phyloP scores from a whole-genome alignment of 1,140 invertebrate species.

The Temnothorax longispinosus region DNA sequence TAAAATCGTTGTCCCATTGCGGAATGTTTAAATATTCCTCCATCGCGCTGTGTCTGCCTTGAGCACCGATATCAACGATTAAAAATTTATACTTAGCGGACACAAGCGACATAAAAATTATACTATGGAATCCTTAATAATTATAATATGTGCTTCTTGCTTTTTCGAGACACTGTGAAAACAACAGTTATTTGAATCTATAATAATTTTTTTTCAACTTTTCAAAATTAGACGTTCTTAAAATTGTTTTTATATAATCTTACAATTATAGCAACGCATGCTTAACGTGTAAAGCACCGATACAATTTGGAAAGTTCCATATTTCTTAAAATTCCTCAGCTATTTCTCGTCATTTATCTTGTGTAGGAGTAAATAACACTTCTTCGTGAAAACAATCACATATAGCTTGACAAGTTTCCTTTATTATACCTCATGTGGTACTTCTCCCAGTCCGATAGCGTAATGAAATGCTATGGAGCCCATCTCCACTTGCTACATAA shows the following conservation, averaged over 20 bases:
- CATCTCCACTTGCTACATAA: not conserved
- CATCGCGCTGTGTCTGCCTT: too few species aligned
- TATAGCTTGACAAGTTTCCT: not conserved
- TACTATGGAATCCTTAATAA: too few species aligned
- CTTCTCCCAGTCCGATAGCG: not conserved
- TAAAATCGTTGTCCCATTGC: too few species aligned
- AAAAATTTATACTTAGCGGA: too few species aligned
- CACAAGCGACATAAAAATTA: too few species aligned
- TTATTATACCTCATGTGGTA: not conserved
- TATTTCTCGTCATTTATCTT: not conserved
- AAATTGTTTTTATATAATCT: not conserved
- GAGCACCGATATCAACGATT: too few species aligned
- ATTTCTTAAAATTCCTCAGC: not conserved
- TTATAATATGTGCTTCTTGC: too few species aligned
- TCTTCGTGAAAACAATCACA: not conserved
- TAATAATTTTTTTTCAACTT: too few species aligned
- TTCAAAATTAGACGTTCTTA: not conserved
- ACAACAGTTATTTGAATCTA: too few species aligned
- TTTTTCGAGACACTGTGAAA: too few species aligned
- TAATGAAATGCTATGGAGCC: not conserved
- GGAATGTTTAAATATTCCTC: too few species aligned
- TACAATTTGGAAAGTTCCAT: not conserved
- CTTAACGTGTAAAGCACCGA: not conserved
- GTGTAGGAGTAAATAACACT: not conserved
- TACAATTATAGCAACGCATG: not conserved